Base-by-base conservation (phyloP, 2,888 invertebrate genomes). In the Ethmia dodecea region DNA sequence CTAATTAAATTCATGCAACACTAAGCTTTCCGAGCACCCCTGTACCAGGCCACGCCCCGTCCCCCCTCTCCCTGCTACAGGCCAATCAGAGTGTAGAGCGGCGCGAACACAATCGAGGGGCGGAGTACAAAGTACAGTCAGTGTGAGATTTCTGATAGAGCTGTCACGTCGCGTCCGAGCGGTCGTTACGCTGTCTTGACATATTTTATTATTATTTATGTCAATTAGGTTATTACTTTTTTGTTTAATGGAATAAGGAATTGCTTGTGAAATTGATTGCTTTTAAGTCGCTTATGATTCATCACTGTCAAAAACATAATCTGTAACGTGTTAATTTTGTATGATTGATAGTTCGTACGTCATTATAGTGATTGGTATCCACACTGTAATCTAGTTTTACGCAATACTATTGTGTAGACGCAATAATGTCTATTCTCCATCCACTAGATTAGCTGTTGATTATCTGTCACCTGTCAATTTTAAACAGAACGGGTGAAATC, bases 1-100 rank as follows among this genome's bases (percentile, higher is more conserved):
- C 84, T 86, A 86, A 86, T 86, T 86, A 86, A 86, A 86, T 86
- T 86, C 84, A 84, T 83, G 83, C 84, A 81, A 84, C 81, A 77
- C 80, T 81, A 79, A 86, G 84, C 77, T 75, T 71, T 71, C 60
- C 58, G 50, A 56, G 60, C 65, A 60, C 65, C 68, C 63, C 57
- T 45, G 40, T 50, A 51, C 39, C 41, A 45, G 43, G 51, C 45
- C 56, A 62, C 55, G 47, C 68, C 61, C 58, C 44, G 38, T 28
- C 37, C 46, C 60, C 62, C 69, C 60, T 59, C 49, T 54, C 43
- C 40, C 43, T 42, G 41, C 3, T 27, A 24, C 25, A 25, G 28
- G 35, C 80, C 77, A 76, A 78, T 73, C 45, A 42, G 42, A 40
- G 47, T 33, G 31, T 55, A 43, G 42, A 43, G 60, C 58, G 64